phyloP scores from a whole-genome alignment of 2,113 vertebrate genomes.

The Mus musculus region GRCm39 chr10:43190501-43191000 shows the following conservation, averaged over 20 bases:
- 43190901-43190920: constrained; percentile 1
- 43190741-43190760: neutral
- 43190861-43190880: neutral
- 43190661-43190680: neutral
- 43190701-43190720: constrained; percentile 30
- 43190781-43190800: neutral
- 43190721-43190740: constrained; percentile 21
- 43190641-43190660: neutral
- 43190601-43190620: neutral
- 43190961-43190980: neutral
- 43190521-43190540: neutral
- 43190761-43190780: constrained; percentile 32
- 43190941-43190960: neutral
- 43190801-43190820: constrained; percentile 5
- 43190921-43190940: neutral
- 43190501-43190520: neutral
- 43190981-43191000: too few relatives aligned
- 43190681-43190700: neutral
- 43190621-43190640: constrained; percentile 43
- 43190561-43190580: neutral
- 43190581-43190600: neutral
- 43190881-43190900: neutral
- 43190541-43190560: too few relatives aligned
- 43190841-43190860: neutral
- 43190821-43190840: neutral